phyloP scores from a whole-genome alignment of 2,888 invertebrate genomes.

The Allolobophora icterica region DNA sequence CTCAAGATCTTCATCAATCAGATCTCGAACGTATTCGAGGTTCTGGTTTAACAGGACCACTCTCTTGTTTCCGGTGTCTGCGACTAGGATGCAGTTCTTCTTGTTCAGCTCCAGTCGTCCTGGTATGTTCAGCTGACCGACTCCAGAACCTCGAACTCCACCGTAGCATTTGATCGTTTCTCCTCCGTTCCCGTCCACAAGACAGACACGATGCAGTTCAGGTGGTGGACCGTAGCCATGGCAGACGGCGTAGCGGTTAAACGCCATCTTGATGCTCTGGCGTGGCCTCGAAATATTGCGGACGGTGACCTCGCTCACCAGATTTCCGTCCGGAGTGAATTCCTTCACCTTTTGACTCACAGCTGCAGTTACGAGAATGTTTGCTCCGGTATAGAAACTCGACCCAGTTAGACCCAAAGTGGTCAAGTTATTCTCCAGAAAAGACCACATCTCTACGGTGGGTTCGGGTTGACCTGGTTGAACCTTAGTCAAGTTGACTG shows the following conservation, averaged over 20 bases:
- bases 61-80: conserved; percentile 29
- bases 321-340: not conserved
- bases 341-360: not conserved
- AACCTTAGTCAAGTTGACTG: not conserved
- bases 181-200: conserved; percentile 10
- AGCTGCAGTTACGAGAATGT: not conserved
- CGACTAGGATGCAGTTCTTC: not conserved
- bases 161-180: conserved; percentile 18
- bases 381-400: not conserved
- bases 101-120: not conserved
- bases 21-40: not conserved
- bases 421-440: not conserved
- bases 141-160: not conserved
- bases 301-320: not conserved
- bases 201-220: conserved; percentile 30
- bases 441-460: not conserved
- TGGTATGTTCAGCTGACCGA: not conserved
- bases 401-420: conserved; percentile 17
- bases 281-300: not conserved
- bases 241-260: conserved; percentile 19
- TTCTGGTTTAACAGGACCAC: conserved; percentile 11
- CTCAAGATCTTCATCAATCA: not conserved
- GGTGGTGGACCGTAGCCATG: conserved; percentile 24
- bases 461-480: not conserved
- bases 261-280: not conserved